Evolutionary conservation across 2,113 vertebrate genomes (phyloP), one percentile per base, ranked within the genome.

Genomic region (Hucho hucho): DNA sequence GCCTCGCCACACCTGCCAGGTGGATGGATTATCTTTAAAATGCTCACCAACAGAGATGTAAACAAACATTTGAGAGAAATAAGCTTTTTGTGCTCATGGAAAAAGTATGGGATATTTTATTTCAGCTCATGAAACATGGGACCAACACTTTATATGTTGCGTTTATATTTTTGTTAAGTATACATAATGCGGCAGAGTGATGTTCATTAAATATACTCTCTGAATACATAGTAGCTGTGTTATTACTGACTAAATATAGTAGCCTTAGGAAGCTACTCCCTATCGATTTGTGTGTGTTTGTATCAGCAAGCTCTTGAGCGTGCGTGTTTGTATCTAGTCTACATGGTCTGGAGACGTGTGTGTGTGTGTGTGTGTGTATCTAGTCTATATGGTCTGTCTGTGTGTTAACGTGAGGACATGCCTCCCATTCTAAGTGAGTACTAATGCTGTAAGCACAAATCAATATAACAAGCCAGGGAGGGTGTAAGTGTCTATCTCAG

Each of bases 401-500:
- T 59, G 59, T 14, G 76, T 82, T 77, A 76, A 79, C 47, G n/a
- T 71, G 77, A 76, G 84, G 81, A 86, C 83, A 87, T 81, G 86
- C 69, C 69, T 86, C 66, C 82, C 81, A 87, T 87, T 87, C 82
- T 87, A 84, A 90, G 85, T 79, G 83, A 88, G 84, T 87, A 87
- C 83, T 88, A 91, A 91, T 87, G 84, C 84, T 88, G 85, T 88
- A 86, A 87, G 90, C 86, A 84, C 74, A 77, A 84, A 88, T 91
- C 88, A 85, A 89, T 92, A 89, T 87, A 84, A 87, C 65, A 74
- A 84, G 86, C 77, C 16, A 70, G 77, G 81, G 78, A 89, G 85
- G 89, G 83, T 87, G 82, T 87, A 89, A 90, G 83, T 87, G 87
- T 91, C 86, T 81, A 77, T 90, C 87, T 84, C 20, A n/a, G 76